These are phyloP conservation scores for Onychorhynchus coronatus DNA, from an alignment of 2,113 vertebrate species.

Conservation along the genomic window DNA sequence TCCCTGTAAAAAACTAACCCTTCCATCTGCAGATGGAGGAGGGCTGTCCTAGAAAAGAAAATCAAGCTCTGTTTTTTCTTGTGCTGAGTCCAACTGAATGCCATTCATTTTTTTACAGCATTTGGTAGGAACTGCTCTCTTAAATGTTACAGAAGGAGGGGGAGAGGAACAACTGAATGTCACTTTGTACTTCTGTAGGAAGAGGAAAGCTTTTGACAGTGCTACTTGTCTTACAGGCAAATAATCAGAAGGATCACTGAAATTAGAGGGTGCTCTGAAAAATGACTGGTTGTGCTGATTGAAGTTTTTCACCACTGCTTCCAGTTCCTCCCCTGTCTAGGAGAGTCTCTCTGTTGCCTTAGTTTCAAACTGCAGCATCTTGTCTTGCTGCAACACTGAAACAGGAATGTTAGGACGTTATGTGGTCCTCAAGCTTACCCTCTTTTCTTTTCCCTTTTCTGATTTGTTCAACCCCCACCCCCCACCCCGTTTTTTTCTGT, in stretches of 20 bases:
- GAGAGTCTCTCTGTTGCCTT: neutral
- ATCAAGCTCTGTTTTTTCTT: conserved; percentile 20
- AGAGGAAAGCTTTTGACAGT: neutral
- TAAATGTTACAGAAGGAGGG: conserved; percentile 13
- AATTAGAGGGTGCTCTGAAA: neutral
- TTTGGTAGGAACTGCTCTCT: neutral
- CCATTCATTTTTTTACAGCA: neutral
- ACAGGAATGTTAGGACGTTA: neutral
- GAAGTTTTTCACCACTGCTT: neutral
- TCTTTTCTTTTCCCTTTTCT: too few species aligned
- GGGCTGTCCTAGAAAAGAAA: conserved; percentile 41
- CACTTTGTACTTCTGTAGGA: neutral
- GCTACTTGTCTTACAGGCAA: neutral
- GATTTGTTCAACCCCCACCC: too few species aligned
- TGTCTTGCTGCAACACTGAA: neutral
- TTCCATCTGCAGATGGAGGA: conserved; percentile 37
- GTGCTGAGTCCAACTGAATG: conserved; percentile 13
- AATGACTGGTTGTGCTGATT: neutral
- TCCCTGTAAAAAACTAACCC: neutral
- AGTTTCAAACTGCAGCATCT: neutral
- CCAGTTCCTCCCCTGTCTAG: neutral
- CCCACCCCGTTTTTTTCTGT: too few species aligned
- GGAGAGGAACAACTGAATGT: conserved; percentile 7
- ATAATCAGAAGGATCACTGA: neutral
- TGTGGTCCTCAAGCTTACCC: neutral